Evolutionary conservation across 1,140 invertebrate genomes (phyloP).

Genomic region (Lineus longissimus): DNA sequence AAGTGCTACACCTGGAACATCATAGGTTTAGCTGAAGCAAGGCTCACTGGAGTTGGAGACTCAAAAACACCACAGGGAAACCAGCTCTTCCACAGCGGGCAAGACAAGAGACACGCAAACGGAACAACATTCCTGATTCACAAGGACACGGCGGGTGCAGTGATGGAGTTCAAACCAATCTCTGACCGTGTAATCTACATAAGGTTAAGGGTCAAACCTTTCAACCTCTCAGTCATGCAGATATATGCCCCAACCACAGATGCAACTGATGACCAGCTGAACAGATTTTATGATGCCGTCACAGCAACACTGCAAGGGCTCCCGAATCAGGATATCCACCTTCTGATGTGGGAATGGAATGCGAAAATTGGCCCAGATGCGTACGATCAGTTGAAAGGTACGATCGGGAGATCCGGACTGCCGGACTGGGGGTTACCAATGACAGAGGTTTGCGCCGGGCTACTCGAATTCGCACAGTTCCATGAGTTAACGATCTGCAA

Average conservation of each 20-base stretch:
- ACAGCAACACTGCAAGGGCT: no score
- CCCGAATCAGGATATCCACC: no score
- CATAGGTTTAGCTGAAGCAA: neutral
- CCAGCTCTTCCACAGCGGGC: neutral
- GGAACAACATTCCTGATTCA: conserved; percentile 14
- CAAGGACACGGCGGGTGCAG: conserved; percentile 4
- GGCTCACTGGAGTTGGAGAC: neutral
- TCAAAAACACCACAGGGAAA: neutral
- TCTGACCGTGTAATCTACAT: conserved; percentile 19
- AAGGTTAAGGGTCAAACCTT: conserved; percentile 4
- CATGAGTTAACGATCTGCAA: neutral
- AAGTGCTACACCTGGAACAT: neutral
- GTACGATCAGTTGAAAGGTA: conserved; percentile 14
- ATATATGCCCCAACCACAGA: conserved; percentile 21
- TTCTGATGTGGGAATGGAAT: conserved; percentile 26
- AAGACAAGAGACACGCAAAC: no score
- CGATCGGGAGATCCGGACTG: neutral
- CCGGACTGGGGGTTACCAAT: no score
- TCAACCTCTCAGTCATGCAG: conserved; percentile 18
- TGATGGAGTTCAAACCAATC: conserved; percentile 15
- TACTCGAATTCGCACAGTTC: neutral
- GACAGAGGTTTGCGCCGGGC: neutral
- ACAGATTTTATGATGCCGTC: no score
- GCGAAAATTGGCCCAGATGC: conserved; percentile 20
- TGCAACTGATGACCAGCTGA: neutral